Evolutionary conservation across 1,140 invertebrate species (phyloP).

Genomic region (Monochamus saltuarius): DNA sequence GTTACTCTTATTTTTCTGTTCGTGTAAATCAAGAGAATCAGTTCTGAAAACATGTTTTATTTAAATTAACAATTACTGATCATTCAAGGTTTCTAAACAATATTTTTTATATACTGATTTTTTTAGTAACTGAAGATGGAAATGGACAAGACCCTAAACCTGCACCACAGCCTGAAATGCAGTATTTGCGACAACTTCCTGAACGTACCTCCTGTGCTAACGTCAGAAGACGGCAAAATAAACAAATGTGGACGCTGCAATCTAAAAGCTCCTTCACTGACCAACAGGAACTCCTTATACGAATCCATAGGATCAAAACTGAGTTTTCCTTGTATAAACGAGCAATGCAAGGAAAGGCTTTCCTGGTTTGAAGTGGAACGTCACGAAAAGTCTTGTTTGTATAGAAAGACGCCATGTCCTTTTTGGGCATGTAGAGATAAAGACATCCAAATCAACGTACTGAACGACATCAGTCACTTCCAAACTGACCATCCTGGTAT

Average conservation of each 20-base stretch:
- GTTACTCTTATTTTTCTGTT: too few relatives aligned
- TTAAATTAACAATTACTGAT: not conserved
- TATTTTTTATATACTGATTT: not conserved
- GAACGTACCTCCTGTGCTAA: slow-evolving; percentile 9
- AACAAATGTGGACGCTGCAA: slow-evolving; percentile 15
- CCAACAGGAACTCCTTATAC: slow-evolving; percentile 12
- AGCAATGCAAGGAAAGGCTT: slow-evolving; percentile 6
- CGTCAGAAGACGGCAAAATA: slow-evolving; percentile 16
- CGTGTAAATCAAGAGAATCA: too few relatives aligned
- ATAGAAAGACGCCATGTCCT: slow-evolving; percentile 8
- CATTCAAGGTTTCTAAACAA: not conserved
- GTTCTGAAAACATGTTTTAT: too few relatives aligned
- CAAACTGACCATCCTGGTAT: slow-evolving; percentile 11
- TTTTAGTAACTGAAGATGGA: slow-evolving; percentile 9
- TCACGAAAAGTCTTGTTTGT: slow-evolving; percentile 10
- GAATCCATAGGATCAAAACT: slow-evolving; percentile 18
- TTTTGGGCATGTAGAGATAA: slow-evolving; percentile 20
- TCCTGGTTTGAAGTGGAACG: slow-evolving; percentile 13
- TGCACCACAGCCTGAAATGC: slow-evolving; percentile 10
- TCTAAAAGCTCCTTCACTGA: slow-evolving; percentile 2
- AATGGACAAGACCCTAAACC: slow-evolving; percentile 3
- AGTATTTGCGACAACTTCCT: slow-evolving; percentile 13
- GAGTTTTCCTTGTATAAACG: slow-evolving; percentile 15
- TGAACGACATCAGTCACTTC: slow-evolving; percentile 15
- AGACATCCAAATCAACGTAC: slow-evolving; percentile 4